Evolutionary conservation across 2,113 vertebrate species (phyloP), one percentile per base, ranked within the genome.

Genomic region (Cyrtonyx montezumae): DNA sequence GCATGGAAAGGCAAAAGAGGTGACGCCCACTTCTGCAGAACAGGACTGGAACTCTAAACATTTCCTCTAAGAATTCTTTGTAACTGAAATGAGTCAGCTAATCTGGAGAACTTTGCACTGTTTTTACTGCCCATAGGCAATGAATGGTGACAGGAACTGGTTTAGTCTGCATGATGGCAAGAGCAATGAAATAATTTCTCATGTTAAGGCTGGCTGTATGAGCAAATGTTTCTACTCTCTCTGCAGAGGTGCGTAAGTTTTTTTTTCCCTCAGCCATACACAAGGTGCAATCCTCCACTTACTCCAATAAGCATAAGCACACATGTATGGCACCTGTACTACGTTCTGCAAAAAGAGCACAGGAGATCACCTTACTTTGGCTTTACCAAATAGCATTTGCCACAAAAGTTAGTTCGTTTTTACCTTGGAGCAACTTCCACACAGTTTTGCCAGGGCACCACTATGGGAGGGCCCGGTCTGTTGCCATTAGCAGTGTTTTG

Each of bases 41-140:
- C 42, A 61, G 12, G 3, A 48, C 40, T 56, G 66, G 51, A 88
- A 56, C 68, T 80, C 49, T 83, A 91, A 94, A 37, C 40, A 74
- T 63, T 94, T 95, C 93, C 93, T 90, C 42, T 78, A 71, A 81
- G 51, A 85, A 26, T 91, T 95, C 94, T 95, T 42, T 75, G 83
- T 86, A 96, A 94, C 62, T 43, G 28, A 91, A 88, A 74, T 94
- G 88, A 94, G 77, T 96, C 95, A 96, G 82, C 92, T 40, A 36
- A 55, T 46, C 77, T 83, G 79, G 43, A 71, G 37, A 77, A 51
- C 51, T 49, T 8, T 2, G 2, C 37, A 3, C 6, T 36, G 45
- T 70, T 77, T 69, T 63, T 42, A 37, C 9, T 82, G 63, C 37
- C 82, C 55, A 61, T 53, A 68, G 55, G 37, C 63, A 30, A 9